These are phyloP conservation scores for Uromys caudimaculatus DNA, from an alignment of 2,797 vertebrate species.

Conservation along the genomic window DNA sequence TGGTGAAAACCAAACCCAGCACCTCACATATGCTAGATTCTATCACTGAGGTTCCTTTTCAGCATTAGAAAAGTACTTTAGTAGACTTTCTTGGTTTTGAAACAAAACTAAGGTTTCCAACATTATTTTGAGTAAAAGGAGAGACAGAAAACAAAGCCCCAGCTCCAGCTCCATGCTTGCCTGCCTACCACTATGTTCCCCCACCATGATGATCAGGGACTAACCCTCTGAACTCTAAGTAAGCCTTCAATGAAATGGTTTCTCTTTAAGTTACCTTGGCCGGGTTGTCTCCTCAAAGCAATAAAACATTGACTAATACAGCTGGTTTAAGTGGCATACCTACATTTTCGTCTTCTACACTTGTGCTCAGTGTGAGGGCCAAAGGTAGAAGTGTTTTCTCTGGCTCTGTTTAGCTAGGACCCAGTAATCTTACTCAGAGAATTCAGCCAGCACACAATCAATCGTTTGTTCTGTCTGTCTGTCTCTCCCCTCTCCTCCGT, in stretches of 20 bases:
- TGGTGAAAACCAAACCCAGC: background rate
- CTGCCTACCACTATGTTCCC: background rate
- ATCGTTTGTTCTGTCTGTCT: background rate
- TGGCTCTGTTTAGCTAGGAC: background rate
- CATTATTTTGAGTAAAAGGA: conserved; percentile 43
- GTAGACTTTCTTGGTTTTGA: conserved; percentile 33
- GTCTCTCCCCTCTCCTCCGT: background rate
- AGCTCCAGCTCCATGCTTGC: background rate
- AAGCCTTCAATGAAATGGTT: background rate
- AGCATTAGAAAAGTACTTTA: conserved; percentile 19
- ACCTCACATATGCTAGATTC: background rate
- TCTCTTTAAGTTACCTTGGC: background rate
- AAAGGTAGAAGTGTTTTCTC: background rate
- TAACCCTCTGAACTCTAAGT: background rate
- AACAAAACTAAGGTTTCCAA: conserved; percentile 29
- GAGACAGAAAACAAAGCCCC: conserved; percentile 65
- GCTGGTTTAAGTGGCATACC: background rate
- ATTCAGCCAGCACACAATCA: background rate
- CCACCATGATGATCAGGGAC: background rate
- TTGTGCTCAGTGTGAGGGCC: background rate
- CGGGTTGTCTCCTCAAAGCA: background rate
- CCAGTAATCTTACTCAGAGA: background rate
- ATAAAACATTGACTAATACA: background rate
- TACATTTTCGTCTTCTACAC: background rate
- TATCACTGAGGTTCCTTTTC: background rate